Evolutionary conservation across 1,140 invertebrate genomes (phyloP).

Genomic region (Procambarus clarkii): DNA sequence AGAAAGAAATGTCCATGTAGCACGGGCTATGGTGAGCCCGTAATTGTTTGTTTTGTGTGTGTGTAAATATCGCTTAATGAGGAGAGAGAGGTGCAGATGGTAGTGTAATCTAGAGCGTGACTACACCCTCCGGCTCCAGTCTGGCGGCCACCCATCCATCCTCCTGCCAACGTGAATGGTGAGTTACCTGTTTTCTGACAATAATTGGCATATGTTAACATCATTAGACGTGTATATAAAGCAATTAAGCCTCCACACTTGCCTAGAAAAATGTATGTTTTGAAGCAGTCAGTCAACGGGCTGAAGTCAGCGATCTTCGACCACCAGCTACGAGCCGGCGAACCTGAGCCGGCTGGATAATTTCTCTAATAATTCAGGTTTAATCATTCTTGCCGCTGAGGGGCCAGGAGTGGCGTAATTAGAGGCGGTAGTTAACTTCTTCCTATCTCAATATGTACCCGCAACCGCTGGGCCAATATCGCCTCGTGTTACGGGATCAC

Average conservation of each 20-base stretch:
- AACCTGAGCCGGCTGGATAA: background rate
- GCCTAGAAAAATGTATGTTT: background rate
- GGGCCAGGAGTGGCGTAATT: background rate
- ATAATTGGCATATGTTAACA: constrained; percentile 12
- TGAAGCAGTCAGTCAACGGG: background rate
- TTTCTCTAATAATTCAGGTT: constrained; percentile 13
- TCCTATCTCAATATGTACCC: background rate
- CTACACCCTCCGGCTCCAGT: background rate
- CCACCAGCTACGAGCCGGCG: background rate
- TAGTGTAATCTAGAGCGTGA: background rate
- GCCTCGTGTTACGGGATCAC: too few relatives aligned
- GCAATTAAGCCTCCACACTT: constrained; percentile 23
- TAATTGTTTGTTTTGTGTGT: too few relatives aligned
- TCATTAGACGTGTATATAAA: constrained; percentile 30
- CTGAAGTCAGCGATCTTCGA: background rate
- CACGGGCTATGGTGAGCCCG: too few relatives aligned
- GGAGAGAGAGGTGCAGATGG: background rate
- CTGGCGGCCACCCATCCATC: too few relatives aligned
- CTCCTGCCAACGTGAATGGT: background rate
- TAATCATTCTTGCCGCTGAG: constrained; percentile 4
- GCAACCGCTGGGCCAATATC: background rate
- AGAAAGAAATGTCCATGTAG: too few relatives aligned
- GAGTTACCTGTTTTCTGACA: background rate
- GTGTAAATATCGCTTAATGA: background rate
- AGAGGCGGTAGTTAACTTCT: constrained; percentile 20